Evolutionary conservation across 2,113 vertebrate genomes (phyloP), one percentile per base, ranked within the genome.

Genomic region (Phoxinus phoxinus): DNA sequence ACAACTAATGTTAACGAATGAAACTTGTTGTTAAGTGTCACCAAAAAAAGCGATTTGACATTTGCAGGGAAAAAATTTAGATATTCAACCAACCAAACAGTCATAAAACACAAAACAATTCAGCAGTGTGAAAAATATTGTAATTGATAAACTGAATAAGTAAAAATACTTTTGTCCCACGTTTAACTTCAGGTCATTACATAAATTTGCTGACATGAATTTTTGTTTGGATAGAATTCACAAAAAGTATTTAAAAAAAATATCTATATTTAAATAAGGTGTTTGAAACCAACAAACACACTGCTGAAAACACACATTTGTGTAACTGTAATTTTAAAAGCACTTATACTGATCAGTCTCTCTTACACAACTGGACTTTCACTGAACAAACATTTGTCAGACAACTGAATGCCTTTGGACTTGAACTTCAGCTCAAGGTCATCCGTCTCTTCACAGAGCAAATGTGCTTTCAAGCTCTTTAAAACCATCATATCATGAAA

Each of bases 401-500:
- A 79, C 53, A 15, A 27, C 9, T 61, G 23, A 61, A 41, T 30
- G 79, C 30, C 59, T 23, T 81, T 67, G 61, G 37, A 81, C 59
- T 81, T 81, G 79, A 81, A 81, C 79, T 81, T 81, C 37, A 81
- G n/a, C 79, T 65, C 19, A 11, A 41, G 44, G 79, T 32, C 79
- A 81, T 67, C 79, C 65, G 25, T 12, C 59, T 11, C 51, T n/a
- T 19, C 25, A 51, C 2, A 48, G 8, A 81, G 9, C 12, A 81
- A 46, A 10, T 3, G 10, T 30, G 58, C 25, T 65, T 21, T 67
- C 59, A 81, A 65, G 4, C 15, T 6, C 21, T 58, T 78, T 56
- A 17, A 32, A 56, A 51, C 25, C 46, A 11, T 53, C 5, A 17
- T 51, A 17, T 51, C 17, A 56, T 0, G 21, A 46, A 19, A 53